Evolutionary conservation across 2,113 vertebrate species (phyloP).

Genomic region (Narcine bancroftii): DNA sequence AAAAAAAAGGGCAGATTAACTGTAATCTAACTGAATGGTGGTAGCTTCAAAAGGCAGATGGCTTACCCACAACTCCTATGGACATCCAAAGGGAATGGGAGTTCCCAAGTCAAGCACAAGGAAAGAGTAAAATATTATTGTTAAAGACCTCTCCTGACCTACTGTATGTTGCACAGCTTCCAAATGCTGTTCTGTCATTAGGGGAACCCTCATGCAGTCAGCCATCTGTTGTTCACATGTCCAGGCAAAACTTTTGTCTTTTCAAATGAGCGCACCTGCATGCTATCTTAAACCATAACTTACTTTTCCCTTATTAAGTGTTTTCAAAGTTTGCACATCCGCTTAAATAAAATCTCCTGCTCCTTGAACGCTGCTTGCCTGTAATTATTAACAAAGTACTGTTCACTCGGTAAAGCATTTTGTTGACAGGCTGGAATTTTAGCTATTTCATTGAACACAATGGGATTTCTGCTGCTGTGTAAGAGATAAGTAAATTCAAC

Average conservation of each 20-base stretch:
- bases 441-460: slow-evolving; percentile 8
- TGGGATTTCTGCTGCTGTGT: not conserved
- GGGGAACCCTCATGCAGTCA: no score
- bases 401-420: not conserved
- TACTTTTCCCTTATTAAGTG: not conserved
- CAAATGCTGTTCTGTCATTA: not conserved
- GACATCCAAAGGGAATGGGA: not conserved
- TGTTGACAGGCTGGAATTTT: slow-evolving; percentile 28
- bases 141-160: not conserved
- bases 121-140: not conserved
- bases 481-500: not conserved
- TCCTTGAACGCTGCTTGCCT: not conserved
- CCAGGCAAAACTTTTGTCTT: not conserved
- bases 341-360: slow-evolving; percentile 16
- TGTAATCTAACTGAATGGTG: no score
- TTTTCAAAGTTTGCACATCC: not conserved
- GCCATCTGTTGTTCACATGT: not conserved
- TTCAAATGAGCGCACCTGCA: not conserved
- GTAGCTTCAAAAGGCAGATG: no score
- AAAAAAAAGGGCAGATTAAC: no score
- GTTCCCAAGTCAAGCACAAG: not conserved
- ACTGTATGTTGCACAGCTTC: not conserved
- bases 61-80: not conserved
- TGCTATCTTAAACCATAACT: not conserved
- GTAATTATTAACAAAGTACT: not conserved